A percentile compares a stretch with the other conserved stretches of the same genome.
Evolutionary conservation across 2,888 invertebrate genomes (phyloP).

Genomic region (Myopa tessellatipennis): DNA sequence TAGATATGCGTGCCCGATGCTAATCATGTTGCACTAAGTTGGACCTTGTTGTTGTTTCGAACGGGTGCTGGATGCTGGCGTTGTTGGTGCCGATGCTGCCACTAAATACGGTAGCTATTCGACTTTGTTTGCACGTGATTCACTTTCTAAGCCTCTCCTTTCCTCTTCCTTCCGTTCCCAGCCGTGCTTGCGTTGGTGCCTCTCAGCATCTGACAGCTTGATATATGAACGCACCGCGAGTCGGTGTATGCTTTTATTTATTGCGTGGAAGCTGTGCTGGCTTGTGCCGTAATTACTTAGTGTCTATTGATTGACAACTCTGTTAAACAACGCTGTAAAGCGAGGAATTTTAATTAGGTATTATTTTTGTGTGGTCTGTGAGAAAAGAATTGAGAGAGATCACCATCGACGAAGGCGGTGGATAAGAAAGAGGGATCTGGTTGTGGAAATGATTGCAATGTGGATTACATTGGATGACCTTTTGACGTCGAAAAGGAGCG

Average conservation of each 20-base stretch:
- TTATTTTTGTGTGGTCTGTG: conserved; percentile 22
- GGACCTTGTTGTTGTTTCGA: conserved; percentile 28
- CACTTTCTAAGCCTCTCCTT: conserved; percentile 16
- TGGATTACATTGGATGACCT: too few relatives aligned
- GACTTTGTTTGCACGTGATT: conserved; percentile 28
- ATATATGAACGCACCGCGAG: conserved; percentile 14
- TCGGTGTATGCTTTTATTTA: background rate
- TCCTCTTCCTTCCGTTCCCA: background rate
- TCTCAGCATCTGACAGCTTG: conserved; percentile 26
- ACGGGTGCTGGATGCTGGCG: background rate
- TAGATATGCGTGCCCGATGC: conserved; percentile 23
- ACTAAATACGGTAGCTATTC: conserved; percentile 38
- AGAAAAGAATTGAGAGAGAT: background rate
- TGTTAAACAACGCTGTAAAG: conserved; percentile 22
- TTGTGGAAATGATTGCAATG: too few relatives aligned
- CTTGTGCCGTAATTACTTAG: conserved; percentile 34
- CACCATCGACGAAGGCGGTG: too few relatives aligned
- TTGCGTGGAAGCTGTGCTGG: background rate
- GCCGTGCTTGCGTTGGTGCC: background rate
- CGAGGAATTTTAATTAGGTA: conserved; percentile 32
- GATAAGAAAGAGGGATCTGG: too few relatives aligned
- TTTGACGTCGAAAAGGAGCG: too few relatives aligned
- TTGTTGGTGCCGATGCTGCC: conserved; percentile 12
- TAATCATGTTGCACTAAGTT: conserved; percentile 32
- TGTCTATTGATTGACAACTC: conserved; percentile 30